Evolutionary conservation across 1,140 invertebrate species (phyloP).

Genomic region (Zaprionus camerounensis): DNA sequence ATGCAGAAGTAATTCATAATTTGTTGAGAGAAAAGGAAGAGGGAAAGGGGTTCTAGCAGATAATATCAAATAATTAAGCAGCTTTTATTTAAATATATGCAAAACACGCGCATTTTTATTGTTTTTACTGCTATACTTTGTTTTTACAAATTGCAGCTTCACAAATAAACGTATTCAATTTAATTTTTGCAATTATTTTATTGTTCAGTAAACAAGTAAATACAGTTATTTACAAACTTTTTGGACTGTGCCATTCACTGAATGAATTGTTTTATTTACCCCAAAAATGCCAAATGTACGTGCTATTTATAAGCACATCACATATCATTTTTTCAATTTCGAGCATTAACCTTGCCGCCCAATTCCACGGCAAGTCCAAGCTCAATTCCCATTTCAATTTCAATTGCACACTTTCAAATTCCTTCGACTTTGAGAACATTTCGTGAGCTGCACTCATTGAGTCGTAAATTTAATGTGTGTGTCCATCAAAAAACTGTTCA

Average conservation of each 20-base stretch:
- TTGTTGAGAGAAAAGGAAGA: too few relatives aligned
- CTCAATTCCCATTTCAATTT: slow-evolving; percentile 2
- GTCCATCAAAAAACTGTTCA: slow-evolving; percentile 44
- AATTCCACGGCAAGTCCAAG: slow-evolving; percentile 17
- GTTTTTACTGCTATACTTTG: background rate
- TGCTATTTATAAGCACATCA: slow-evolving; percentile 12
- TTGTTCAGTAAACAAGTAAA: background rate
- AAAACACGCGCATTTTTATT: background rate
- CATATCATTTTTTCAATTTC: slow-evolving; percentile 21
- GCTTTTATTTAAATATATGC: too few relatives aligned
- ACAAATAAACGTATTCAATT: background rate
- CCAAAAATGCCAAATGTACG: background rate
- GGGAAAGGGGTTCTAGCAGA: too few relatives aligned
- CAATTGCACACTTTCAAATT: slow-evolving; percentile 25
- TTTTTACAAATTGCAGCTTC: background rate
- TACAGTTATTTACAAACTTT: background rate
- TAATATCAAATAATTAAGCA: too few relatives aligned
- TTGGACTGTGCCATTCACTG: background rate
- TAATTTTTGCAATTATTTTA: too few relatives aligned
- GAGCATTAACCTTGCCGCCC: slow-evolving; percentile 39
- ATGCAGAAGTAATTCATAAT: background rate
- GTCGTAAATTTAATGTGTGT: slow-evolving; percentile 41
- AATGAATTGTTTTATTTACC: background rate
- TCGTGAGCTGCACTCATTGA: slow-evolving; percentile 28
- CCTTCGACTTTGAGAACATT: slow-evolving; percentile 9